Percentiles rank a stretch among this genome's conserved stretches.
phyloP scores from a whole-genome alignment of 1,140 invertebrate genomes.

The Apis laboriosa region DNA sequence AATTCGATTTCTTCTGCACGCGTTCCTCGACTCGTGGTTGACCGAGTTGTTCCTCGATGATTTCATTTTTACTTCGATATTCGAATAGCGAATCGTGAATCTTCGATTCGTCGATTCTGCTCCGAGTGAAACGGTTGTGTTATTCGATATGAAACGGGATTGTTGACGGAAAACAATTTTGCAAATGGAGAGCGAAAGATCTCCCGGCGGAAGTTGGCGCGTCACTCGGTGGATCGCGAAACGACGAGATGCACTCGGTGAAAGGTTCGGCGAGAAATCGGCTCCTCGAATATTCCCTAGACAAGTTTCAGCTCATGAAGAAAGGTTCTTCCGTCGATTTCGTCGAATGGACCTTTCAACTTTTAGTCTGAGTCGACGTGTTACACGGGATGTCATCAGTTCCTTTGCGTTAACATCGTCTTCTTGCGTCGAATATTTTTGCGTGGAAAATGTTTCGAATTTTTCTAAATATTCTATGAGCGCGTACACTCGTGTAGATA shows the following conservation, averaged over 20 bases:
- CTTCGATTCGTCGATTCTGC: not conserved
- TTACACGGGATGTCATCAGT: not conserved
- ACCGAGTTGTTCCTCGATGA: not conserved
- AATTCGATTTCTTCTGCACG: not conserved
- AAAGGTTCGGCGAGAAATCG: not conserved
- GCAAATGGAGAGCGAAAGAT: slow-evolving; percentile 19
- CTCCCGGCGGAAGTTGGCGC: not conserved
- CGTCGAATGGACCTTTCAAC: slow-evolving; percentile 1
- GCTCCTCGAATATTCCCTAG: not conserved
- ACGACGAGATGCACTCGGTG: not conserved
- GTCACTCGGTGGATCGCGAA: not conserved
- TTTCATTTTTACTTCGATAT: not conserved
- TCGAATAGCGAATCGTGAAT: too few relatives aligned
- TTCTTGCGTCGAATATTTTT: too few relatives aligned
- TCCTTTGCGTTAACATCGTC: too few relatives aligned
- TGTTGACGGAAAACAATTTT: slow-evolving; percentile 5
- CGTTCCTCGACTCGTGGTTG: not conserved
- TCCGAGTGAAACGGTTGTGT: not conserved
- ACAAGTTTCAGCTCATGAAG: not conserved
- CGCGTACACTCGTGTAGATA: too few relatives aligned
- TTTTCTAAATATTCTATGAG: too few relatives aligned
- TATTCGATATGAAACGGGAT: not conserved
- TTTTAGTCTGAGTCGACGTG: too few relatives aligned
- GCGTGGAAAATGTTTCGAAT: too few relatives aligned
- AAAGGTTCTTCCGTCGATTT: not conserved